phyloP scores from a whole-genome alignment of 2,888 invertebrate genomes.

The Leptinotarsa peninsularis region DNA sequence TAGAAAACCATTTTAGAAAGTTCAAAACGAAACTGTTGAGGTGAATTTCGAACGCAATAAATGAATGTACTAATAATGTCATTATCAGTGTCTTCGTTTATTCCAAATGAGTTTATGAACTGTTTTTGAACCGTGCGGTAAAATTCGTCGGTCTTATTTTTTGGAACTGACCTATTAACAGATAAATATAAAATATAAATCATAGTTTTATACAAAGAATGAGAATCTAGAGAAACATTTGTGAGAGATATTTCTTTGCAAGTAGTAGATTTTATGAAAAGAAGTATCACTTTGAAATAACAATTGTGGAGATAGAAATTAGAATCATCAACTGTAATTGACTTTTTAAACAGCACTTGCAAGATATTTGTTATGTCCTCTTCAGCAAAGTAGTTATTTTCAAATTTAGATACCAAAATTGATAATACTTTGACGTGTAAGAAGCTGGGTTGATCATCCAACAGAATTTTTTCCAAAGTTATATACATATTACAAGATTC shows the following conservation, averaged over 20 bases:
- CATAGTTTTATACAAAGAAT: constrained; percentile 50
- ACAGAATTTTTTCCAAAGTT: constrained; percentile 40
- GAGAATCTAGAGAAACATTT: neutral
- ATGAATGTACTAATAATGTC: constrained; percentile 45
- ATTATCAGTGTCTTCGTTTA: constrained; percentile 43
- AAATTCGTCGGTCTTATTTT: constrained; percentile 29
- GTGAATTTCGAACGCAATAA: constrained; percentile 44
- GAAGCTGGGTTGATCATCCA: constrained; percentile 37
- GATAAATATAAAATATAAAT: constrained; percentile 46
- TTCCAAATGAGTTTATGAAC: constrained; percentile 35
- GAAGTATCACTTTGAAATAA: constrained; percentile 50
- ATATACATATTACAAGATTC: constrained; percentile 30
- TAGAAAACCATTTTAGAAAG: constrained; percentile 50
- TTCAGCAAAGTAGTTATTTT: constrained; percentile 35
- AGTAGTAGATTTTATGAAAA: constrained; percentile 36
- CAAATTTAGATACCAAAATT: constrained; percentile 44
- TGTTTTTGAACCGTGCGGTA: constrained; percentile 31
- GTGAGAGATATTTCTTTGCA: neutral
- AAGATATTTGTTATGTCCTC: constrained; percentile 35
- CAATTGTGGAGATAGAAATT: constrained; percentile 46
- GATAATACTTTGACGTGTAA: constrained; percentile 50
- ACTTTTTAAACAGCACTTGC: constrained; percentile 38
- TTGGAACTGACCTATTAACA: constrained; percentile 13
- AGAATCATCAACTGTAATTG: constrained; percentile 30
- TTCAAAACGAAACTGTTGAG: constrained; percentile 24